Base-by-base conservation (phyloP, 1,140 invertebrate species). In the Bombus superbus region DNA sequence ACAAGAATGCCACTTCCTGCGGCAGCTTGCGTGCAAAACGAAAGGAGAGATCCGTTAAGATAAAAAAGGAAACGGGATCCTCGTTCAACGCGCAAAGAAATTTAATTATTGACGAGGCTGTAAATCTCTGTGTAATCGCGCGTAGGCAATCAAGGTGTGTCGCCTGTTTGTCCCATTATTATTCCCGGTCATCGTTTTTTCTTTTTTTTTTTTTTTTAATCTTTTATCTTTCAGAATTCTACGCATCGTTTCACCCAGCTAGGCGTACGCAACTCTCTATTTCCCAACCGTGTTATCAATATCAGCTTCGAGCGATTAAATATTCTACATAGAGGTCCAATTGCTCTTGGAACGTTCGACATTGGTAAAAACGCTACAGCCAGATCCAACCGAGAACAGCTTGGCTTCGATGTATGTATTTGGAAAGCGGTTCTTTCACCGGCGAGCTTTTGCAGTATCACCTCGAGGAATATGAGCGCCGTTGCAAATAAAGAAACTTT, bases 401-500 rank as follows among this genome's bases (percentile, higher is more conserved):
- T 10, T 32, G 15, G 3, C 13, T 8, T 35, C 40, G n/a, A 22
- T 38, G 22, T 32, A 38, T 40, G n/a, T 44, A 62, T 66, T 66
- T 62, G 40, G 76, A 84, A 79, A 84, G 83, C 83, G 40, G 66
- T 47, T 71, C 32, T 84, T 79, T 71, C 82, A 62, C 76, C 28
- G 40, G 9, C 5, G 76, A 79, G 76, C 83, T 84, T 84, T 84
- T 71, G 15, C 38, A 9, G 40, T 25, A 71, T 71, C 59, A 59
- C 75, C 47, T 38, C 64, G 75, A 69, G 82, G 64, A 84, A 59
- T 71, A 79, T 42, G 75, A 71, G 25, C 47, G 25, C 47, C 62
- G 82, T 47, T 47, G 75, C 64, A 35, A 84, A 79, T 84, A 59
- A 80, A 84, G 53, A 72, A 79, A 84, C 76, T 79, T 72, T 84